Evolutionary conservation across 2,113 vertebrate species (phyloP).

Genomic region (Silurus glanis): DNA sequence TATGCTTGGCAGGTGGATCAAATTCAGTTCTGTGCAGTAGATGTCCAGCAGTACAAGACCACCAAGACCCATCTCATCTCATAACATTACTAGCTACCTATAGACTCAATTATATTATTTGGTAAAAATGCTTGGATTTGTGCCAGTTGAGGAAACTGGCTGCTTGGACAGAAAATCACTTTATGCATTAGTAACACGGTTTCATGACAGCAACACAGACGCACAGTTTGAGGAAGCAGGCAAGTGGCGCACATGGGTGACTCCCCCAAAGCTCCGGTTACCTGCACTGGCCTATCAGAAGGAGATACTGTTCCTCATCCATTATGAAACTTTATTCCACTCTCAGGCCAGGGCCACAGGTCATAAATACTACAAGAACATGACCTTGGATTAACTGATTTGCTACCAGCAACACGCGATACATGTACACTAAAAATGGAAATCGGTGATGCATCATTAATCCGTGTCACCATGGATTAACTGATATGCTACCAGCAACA

Average conservation of each 20-base stretch:
- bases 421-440: not conserved
- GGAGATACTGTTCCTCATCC: slow-evolving; percentile 82
- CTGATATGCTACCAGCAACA: slow-evolving; percentile 33
- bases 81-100: not conserved
- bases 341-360: slow-evolving; percentile 65
- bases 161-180: slow-evolving; percentile 37
- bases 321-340: slow-evolving; percentile 93
- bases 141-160: not conserved
- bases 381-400: slow-evolving; percentile 49
- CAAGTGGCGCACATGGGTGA: slow-evolving; percentile 70
- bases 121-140: not conserved
- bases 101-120: not conserved
- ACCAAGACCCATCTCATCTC: not conserved
- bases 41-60: not conserved
- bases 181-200: slow-evolving; percentile 73
- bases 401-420: slow-evolving; percentile 6
- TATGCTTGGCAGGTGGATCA: slow-evolving; percentile 65
- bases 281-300: slow-evolving; percentile 77
- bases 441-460: slow-evolving; percentile 10
- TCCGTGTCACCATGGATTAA: slow-evolving; percentile 43
- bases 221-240: slow-evolving; percentile 65
- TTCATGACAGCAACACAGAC: slow-evolving; percentile 54
- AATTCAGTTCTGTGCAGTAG: slow-evolving; percentile 12
- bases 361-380: slow-evolving; percentile 50
- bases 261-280: slow-evolving; percentile 81